Percentiles rank a stretch among this genome's conserved stretches.
These are phyloP conservation scores for Rynchops niger DNA, from an alignment of 2,113 vertebrate genomes.

Conservation along the genomic window DNA sequence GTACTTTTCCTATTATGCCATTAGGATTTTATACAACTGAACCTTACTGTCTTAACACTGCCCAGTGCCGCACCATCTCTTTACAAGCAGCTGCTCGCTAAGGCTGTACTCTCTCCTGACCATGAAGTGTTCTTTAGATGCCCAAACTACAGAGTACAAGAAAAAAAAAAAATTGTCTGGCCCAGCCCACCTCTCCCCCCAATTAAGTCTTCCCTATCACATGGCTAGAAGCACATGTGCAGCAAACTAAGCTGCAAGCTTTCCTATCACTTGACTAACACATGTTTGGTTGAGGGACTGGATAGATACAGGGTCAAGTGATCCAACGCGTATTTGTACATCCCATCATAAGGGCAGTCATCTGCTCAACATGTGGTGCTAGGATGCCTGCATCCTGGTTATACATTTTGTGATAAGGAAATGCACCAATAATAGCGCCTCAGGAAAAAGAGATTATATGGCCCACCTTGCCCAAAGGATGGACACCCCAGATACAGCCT, in stretches of 20 bases:
- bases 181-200: background rate
- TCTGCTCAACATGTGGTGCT: background rate
- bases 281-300: background rate
- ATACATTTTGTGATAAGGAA: background rate
- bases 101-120: background rate
- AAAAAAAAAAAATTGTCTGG: background rate
- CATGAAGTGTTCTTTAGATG: rapidly evolving
- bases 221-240: background rate
- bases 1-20: background rate
- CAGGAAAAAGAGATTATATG: background rate
- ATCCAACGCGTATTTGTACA: background rate
- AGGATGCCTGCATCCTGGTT: background rate
- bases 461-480: background rate
- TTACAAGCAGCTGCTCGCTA: background rate
- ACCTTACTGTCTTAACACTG: background rate
- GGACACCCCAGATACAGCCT: background rate
- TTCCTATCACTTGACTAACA: background rate
- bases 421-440: background rate
- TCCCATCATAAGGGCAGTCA: background rate
- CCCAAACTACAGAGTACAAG: background rate
- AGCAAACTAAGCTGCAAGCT: background rate
- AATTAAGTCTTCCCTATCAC: background rate
- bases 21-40: background rate
- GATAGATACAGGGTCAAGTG: background rate
- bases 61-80: background rate